Evolutionary conservation across 2,888 invertebrate genomes (phyloP).

Genomic region (Drosophila dives): DNA sequence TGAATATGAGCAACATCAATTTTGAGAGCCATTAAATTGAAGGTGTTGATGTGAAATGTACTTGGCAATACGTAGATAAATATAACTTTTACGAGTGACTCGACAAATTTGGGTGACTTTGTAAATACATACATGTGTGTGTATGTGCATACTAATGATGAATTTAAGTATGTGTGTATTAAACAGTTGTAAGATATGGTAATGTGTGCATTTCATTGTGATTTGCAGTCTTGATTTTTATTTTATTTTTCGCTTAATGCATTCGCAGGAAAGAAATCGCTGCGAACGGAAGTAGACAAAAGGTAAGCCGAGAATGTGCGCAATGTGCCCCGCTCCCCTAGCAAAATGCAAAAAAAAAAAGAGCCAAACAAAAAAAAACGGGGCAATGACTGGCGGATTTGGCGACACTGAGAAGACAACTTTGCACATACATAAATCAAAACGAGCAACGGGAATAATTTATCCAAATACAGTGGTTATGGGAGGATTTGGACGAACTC

Average conservation of each 20-base stretch:
- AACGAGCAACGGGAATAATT: conserved; percentile 16
- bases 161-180: not conserved
- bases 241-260: conserved; percentile 29
- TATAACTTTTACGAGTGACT: conserved; percentile 9
- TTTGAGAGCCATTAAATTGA: conserved; percentile 26
- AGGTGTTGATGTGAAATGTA: conserved; percentile 6
- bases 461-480: conserved; percentile 3
- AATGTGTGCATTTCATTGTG: conserved; percentile 19
- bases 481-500: not conserved
- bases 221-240: conserved; percentile 6
- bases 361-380: conserved; percentile 37
- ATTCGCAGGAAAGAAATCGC: conserved; percentile 33
- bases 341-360: conserved; percentile 28
- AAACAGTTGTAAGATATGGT: conserved; percentile 9
- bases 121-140: not conserved
- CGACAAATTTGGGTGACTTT: not conserved
- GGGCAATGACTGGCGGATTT: conserved; percentile 76
- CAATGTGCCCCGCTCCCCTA: conserved; percentile 14
- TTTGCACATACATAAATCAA: conserved; percentile 72
- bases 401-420: conserved; percentile 51
- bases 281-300: conserved; percentile 59
- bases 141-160: not conserved
- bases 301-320: conserved; percentile 46
- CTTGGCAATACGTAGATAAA: conserved; percentile 12
- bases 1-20: conserved; percentile 39